Evolutionary conservation across 2,888 invertebrate genomes (phyloP).

Genomic region (Melanostoma scalare): DNA sequence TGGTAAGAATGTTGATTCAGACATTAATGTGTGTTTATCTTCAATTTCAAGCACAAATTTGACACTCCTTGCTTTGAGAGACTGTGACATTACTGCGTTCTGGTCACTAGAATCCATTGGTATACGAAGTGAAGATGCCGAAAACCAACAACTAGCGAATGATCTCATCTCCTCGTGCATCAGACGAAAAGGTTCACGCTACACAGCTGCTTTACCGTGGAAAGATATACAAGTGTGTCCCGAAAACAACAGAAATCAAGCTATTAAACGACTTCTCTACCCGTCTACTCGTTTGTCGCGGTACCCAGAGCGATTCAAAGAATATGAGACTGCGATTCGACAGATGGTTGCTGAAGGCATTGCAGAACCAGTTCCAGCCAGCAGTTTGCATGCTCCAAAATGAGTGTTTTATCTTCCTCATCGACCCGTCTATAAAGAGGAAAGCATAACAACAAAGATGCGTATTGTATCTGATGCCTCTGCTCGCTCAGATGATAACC

Average conservation of each 20-base stretch:
- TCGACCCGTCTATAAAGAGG: conserved; percentile 7
- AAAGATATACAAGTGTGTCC: neutral
- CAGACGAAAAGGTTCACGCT: neutral
- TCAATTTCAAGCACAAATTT: neutral
- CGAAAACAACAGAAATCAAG: neutral
- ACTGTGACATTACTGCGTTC: conserved; percentile 13
- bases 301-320: neutral
- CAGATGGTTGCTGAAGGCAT: conserved; percentile 21
- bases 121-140: conserved; percentile 22
- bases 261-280: neutral
- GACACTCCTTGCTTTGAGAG: neutral
- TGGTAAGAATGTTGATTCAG: neutral
- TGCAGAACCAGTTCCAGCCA: neutral
- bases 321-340: conserved; percentile 18
- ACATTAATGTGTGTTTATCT: neutral
- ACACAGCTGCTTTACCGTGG: conserved; percentile 21
- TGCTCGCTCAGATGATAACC: neutral
- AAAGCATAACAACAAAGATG: conserved; percentile 15
- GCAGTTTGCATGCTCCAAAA: neutral
- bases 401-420: conserved; percentile 25
- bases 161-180: conserved; percentile 17
- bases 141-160: conserved; percentile 1
- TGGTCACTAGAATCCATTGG: conserved; percentile 14
- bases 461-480: conserved; percentile 23
- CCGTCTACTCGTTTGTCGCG: neutral